Conservation (phyloP, 2,888 invertebrate species). For the Phlogophora meticulosa region DNA sequence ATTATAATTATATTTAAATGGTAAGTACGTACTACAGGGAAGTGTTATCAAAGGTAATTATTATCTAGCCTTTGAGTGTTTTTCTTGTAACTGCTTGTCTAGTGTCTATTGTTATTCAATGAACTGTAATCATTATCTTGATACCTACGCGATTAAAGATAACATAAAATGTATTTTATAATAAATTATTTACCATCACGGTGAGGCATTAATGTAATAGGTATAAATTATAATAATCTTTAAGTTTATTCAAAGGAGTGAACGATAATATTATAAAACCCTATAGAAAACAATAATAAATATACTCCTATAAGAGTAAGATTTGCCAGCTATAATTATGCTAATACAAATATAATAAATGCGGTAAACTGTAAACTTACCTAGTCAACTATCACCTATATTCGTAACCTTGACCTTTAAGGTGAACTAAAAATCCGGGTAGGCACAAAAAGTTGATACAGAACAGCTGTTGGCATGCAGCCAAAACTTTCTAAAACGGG, state of each 20-base stretch:
- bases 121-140: constrained; percentile 35
- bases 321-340: not conserved
- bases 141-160: constrained; percentile 14
- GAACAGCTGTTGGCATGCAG: constrained; percentile 81
- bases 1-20: constrained; percentile 16
- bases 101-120: constrained; percentile 44
- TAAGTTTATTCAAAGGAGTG: constrained; percentile 14
- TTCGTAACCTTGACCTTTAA: constrained; percentile 82
- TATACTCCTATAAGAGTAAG: not conserved
- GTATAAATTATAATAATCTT: constrained; percentile 14
- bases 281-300: not conserved
- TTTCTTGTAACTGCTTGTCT: constrained; percentile 38
- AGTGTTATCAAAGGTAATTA: constrained; percentile 46
- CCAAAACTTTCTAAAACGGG: constrained; percentile 87
- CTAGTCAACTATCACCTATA: constrained; percentile 47
- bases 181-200: constrained; percentile 27
- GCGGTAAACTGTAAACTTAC: constrained; percentile 10
- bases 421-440: constrained; percentile 79
- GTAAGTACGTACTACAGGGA: constrained; percentile 23
- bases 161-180: constrained; percentile 14
- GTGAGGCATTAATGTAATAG: constrained; percentile 23
- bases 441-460: constrained; percentile 74
- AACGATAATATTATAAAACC: not conserved
- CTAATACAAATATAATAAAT: constrained; percentile 1
- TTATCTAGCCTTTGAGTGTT: constrained; percentile 35